phyloP scores from a whole-genome alignment of 37 sponge, comb jelly and placozoan genomes.

The Ianthella basta region DNA sequence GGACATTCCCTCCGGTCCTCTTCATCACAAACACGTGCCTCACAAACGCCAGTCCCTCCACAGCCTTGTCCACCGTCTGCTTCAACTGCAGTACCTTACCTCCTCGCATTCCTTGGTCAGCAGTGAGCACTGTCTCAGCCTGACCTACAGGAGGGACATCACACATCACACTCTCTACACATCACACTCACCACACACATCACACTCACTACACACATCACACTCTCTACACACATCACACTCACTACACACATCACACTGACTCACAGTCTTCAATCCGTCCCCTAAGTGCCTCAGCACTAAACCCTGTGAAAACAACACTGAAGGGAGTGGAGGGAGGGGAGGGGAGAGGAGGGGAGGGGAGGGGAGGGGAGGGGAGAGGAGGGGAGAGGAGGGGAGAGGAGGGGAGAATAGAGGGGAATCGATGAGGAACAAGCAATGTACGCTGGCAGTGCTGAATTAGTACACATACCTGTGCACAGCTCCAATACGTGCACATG shows the following conservation, averaged over 20 bases:
- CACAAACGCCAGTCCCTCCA: conserved; percentile 71
- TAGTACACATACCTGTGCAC: conserved; percentile 74
- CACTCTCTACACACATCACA: too few relatives aligned
- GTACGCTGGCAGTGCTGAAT: too few relatives aligned
- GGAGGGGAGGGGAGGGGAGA: too few relatives aligned
- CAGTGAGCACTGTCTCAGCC: conserved; percentile 76
- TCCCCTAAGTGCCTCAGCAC: conserved; percentile 86
- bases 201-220: too few relatives aligned
- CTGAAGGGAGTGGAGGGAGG: conserved; percentile 22
- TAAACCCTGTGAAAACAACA: conserved; percentile 98
- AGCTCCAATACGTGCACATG: conserved; percentile 96
- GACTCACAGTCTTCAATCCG: conserved; percentile 83
- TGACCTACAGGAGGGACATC: neutral
- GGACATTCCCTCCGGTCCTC: conserved; percentile 81
- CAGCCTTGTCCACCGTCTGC: conserved; percentile 87
- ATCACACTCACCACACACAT: too few relatives aligned
- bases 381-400: too few relatives aligned
- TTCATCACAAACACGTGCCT: conserved; percentile 76
- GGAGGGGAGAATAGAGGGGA: too few relatives aligned
- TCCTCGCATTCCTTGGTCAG: conserved; percentile 89
- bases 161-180: too few relatives aligned
- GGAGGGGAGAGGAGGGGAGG: too few relatives aligned
- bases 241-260: too few relatives aligned
- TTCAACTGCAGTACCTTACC: conserved; percentile 91
- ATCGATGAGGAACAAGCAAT: too few relatives aligned